These are phyloP conservation scores for Rhadinocentrus ornatus DNA, from an alignment of 2,797 vertebrate species.

Conservation along the genomic window DNA sequence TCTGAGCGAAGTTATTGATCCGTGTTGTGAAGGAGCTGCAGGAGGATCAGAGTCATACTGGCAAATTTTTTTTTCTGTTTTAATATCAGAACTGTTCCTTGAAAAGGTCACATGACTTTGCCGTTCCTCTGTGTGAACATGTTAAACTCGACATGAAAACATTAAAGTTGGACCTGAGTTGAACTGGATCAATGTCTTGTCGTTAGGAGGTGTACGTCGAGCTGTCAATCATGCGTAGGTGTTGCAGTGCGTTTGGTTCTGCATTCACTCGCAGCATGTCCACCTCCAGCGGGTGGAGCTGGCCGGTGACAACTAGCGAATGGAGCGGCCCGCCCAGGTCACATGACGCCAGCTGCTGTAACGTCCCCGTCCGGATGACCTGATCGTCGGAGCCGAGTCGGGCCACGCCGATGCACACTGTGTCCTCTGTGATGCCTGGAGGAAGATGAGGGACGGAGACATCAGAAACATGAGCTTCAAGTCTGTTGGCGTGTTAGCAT, in stretches of 20 bases:
- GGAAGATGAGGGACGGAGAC: not conserved
- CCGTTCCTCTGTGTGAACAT: too few relatives aligned
- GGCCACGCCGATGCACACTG: conserved; percentile 91
- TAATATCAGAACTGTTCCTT: not conserved
- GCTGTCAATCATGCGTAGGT: conserved; percentile 68
- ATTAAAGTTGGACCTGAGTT: too few relatives aligned
- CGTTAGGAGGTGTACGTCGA: conserved; percentile 73
- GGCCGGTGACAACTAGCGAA: conserved; percentile 89
- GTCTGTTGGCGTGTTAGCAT: too few relatives aligned
- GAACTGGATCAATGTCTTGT: too few relatives aligned
- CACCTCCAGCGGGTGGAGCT: conserved; percentile 91
- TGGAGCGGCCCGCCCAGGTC: conserved; percentile 91
- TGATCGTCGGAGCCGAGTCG: conserved; percentile 91
- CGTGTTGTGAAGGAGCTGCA: not conserved
- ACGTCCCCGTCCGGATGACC: conserved; percentile 82
- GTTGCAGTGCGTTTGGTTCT: conserved; percentile 69
- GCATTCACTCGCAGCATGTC: conserved; percentile 91
- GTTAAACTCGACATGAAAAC: too few relatives aligned
- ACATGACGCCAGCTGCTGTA: conserved; percentile 85
- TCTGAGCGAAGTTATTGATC: conserved; percentile 15
- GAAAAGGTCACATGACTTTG: too few relatives aligned
- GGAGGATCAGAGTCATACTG: too few relatives aligned
- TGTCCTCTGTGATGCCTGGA: conserved; percentile 89
- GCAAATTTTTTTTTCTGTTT: conserved; percentile 21
- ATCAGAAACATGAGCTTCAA: too few relatives aligned